A percentile compares a stretch with the other conserved stretches of the same genome.
Evolutionary conservation across 2,888 invertebrate genomes (phyloP).

Genomic region (Drosophila multiciliata): DNA sequence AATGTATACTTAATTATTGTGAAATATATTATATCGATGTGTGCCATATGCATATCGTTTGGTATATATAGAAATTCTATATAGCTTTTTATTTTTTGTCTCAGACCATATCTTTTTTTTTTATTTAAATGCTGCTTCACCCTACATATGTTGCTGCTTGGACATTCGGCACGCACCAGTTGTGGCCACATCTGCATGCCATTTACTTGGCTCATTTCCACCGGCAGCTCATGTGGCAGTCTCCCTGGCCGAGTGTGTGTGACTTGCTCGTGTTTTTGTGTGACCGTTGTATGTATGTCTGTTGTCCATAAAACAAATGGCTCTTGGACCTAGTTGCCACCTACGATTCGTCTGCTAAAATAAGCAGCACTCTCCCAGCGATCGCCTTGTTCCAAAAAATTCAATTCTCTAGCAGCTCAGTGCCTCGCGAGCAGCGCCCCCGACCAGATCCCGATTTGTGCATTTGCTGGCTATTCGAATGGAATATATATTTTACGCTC

Average conservation of each 20-base stretch:
- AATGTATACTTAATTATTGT: not conserved
- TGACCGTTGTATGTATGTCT: conserved; percentile 19
- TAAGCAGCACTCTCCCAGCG: conserved; percentile 52
- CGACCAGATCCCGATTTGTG: conserved; percentile 38
- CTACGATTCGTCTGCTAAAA: conserved; percentile 36
- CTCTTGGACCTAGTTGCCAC: conserved; percentile 26
- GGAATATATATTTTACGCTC: conserved; percentile 40
- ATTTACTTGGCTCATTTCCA: conserved; percentile 68
- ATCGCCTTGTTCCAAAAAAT: conserved; percentile 52
- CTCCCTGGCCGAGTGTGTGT: conserved; percentile 23
- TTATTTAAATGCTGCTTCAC: conserved; percentile 28
- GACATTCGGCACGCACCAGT: conserved; percentile 37
- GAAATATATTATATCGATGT: conserved; percentile 12
- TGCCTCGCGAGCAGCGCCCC: conserved; percentile 53
- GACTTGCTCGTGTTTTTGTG: conserved; percentile 14
- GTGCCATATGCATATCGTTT: conserved; percentile 2
- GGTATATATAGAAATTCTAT: conserved; percentile 33
- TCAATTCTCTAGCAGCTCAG: conserved; percentile 39
- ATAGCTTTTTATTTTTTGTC: conserved; percentile 2
- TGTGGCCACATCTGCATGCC: conserved; percentile 41
- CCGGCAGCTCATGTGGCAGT: conserved; percentile 46
- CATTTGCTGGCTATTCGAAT: conserved; percentile 28
- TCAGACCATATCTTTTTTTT: conserved; percentile 16
- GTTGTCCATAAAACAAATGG: conserved; percentile 54
- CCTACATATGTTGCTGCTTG: conserved; percentile 44